Evolutionary conservation across 2,797 vertebrate species (phyloP), one percentile per base, ranked within the genome.

Genomic region (Urophycis tenuis): DNA sequence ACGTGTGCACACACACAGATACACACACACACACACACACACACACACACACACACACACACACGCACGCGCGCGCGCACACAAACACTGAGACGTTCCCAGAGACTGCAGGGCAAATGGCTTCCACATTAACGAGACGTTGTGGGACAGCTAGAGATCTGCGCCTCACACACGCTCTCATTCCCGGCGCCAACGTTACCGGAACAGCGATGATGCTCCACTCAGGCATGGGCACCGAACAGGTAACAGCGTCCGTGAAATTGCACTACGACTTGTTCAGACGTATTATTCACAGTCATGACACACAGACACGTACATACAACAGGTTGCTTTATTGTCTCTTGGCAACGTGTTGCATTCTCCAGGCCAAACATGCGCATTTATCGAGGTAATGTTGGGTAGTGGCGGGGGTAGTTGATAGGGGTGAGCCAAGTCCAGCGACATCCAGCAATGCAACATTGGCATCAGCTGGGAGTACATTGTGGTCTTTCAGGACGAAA

Each of bases 41-140:
- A n/a, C n/a, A n/a, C n/a, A n/a, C n/a, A n/a, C n/a, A n/a, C n/a
- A n/a, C n/a, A n/a, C n/a, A n/a, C n/a, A n/a, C n/a, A n/a, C n/a
- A n/a, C n/a, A n/a, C n/a, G n/a, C n/a, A n/a, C n/a, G n/a, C n/a
- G n/a, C n/a, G n/a, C n/a, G n/a, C n/a, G n/a, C n/a, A n/a, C n/a
- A n/a, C n/a, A n/a, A n/a, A n/a, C n/a, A n/a, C n/a, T n/a, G n/a
- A n/a, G 89, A 90, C 89, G 89, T 91, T 90, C 84, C 82, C 70
- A 75, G 79, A 83, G 82, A 82, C 73, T 82, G 81, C 80, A 87
- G 79, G 85, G 69, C 76, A 71, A 34, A 77, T 64, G 73, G 67
- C 35, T 76, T 78, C 71, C 79, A 80, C 74, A 60, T 82, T 39
- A 69, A 78, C 3, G 73, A 75, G 75, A 79, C 78, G 60, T 49